A percentile compares a stretch with the other conserved stretches of the same genome.
Evolutionary conservation across 2,797 vertebrate species (phyloP).

Genomic region (Enteromius trimaculatus): DNA sequence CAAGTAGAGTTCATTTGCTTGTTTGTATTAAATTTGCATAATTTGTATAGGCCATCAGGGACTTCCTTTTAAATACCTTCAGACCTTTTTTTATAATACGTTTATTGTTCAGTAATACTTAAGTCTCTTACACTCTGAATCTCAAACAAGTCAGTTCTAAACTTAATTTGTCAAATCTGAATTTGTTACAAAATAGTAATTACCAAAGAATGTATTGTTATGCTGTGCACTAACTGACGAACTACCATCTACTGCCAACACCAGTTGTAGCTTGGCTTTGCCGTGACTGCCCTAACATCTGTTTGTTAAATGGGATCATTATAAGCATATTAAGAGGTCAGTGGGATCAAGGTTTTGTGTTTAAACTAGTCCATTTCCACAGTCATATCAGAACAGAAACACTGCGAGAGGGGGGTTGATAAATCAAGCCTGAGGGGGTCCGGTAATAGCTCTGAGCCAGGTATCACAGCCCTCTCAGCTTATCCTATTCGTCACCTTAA

Average conservation of each 20-base stretch:
- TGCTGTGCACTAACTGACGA: slow-evolving; percentile 2
- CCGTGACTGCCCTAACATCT: slow-evolving; percentile 72
- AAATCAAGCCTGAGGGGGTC: slow-evolving; percentile 84
- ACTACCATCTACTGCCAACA: background rate
- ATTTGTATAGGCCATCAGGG: background rate
- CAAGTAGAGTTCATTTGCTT: background rate
- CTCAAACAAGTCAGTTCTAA: background rate
- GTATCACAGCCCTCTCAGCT: slow-evolving; percentile 78
- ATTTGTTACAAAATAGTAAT: background rate
- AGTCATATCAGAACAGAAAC: slow-evolving; percentile 78
- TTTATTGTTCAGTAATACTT: background rate
- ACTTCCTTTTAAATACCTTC: background rate
- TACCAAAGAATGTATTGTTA: background rate
- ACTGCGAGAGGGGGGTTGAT: slow-evolving; percentile 71
- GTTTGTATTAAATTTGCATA: background rate
- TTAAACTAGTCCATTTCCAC: slow-evolving; percentile 84
- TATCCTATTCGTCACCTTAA: slow-evolving; percentile 85
- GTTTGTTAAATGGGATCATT: slow-evolving; percentile 86
- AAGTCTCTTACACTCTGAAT: background rate
- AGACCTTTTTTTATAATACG: background rate
- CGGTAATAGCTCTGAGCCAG: slow-evolving; percentile 85
- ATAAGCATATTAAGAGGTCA: slow-evolving; percentile 89
- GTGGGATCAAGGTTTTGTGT: slow-evolving; percentile 79
- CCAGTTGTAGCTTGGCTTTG: slow-evolving; percentile 13
- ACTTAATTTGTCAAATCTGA: background rate